Evolutionary conservation across 1,140 invertebrate species (phyloP).

Genomic region (Penaeus japonicus): DNA sequence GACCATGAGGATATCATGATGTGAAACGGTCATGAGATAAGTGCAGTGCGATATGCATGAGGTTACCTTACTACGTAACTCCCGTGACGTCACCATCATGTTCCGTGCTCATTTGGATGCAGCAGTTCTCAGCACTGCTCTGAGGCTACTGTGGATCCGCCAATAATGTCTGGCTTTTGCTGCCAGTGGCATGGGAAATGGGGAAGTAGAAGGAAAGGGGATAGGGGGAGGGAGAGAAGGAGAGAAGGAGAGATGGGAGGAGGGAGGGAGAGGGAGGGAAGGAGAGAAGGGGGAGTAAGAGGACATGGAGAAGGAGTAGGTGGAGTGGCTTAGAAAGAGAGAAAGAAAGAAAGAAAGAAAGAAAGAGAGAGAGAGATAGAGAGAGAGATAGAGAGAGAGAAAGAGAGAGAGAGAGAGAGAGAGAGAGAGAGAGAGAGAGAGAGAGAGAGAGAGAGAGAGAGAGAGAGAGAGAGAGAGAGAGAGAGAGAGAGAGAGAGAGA

Average conservation of each 20-base stretch:
- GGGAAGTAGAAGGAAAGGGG: neutral
- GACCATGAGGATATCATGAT: too few species aligned
- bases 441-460: neutral
- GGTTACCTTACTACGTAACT: too few species aligned
- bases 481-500: neutral
- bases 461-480: neutral
- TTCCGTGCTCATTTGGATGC: too few species aligned
- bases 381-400: neutral
- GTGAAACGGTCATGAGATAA: too few species aligned
- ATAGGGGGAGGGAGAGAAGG: neutral
- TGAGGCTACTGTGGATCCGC: too few species aligned
- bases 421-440: too few species aligned
- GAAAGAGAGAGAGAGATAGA: neutral
- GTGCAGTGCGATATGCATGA: too few species aligned
- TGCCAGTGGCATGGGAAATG: neutral
- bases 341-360: too few species aligned
- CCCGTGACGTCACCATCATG: too few species aligned
- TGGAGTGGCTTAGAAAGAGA: neutral
- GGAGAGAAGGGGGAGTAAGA: too few species aligned
- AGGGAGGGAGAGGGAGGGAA: neutral
- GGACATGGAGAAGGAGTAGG: neutral
- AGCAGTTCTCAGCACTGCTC: too few species aligned
- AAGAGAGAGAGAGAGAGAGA: neutral
- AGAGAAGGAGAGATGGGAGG: neutral
- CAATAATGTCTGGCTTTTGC: too few species aligned